Evolutionary conservation across 2,888 invertebrate species (phyloP).

Genomic region (Drosophila neotestacea): DNA sequence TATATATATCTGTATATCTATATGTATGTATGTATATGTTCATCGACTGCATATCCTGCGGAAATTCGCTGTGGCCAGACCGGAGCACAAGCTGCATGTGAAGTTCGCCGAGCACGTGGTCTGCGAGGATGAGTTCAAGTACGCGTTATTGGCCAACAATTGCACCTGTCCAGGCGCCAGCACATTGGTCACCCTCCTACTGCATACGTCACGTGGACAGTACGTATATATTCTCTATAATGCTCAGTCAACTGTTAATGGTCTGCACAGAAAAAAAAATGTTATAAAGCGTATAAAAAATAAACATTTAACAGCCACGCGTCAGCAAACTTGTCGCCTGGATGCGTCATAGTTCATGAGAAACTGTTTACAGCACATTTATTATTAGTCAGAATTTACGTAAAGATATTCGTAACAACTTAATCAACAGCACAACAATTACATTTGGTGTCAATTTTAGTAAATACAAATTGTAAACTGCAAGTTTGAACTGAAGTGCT

Average conservation of each 20-base stretch:
- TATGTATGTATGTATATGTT: not conserved
- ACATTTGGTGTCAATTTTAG: not conserved
- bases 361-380: constrained; percentile 15
- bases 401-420: constrained; percentile 4
- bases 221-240: constrained; percentile 87
- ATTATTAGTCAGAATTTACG: not conserved
- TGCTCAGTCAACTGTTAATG: constrained; percentile 60
- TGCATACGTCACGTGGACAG: constrained; percentile 99
- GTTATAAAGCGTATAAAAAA: too few relatives aligned
- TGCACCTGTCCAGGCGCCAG: constrained; percentile 99
- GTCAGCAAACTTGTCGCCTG: constrained; percentile 49
- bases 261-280: constrained; percentile 15
- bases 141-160: constrained; percentile 98
- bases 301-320: constrained; percentile 42
- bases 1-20: not conserved
- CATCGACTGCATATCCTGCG: constrained; percentile 49
- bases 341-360: constrained; percentile 40
- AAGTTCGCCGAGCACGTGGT: constrained; percentile 99
- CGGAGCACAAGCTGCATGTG: constrained; percentile 99
- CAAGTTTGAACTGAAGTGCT: not conserved
- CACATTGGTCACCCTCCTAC: constrained; percentile 96
- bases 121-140: constrained; percentile 99
- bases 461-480: not conserved
- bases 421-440: constrained; percentile 4
- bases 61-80: constrained; percentile 86